Evolutionary conservation across 2,797 vertebrate species (phyloP), one percentile per base, ranked within the genome.

Genomic region (Carcharodon carcharias): DNA sequence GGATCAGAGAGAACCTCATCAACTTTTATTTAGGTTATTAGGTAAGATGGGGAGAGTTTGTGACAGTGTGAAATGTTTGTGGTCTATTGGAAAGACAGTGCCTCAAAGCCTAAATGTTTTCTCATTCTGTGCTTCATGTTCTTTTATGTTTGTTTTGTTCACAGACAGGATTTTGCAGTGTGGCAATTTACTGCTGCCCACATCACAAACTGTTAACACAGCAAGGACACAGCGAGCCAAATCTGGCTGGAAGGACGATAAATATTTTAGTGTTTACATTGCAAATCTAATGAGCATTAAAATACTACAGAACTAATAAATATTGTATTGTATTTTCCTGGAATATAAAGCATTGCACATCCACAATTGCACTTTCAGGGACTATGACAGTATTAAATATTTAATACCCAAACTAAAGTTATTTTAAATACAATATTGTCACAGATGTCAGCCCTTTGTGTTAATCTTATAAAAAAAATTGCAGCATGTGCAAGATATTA

Each of bases 181-280:
- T 23, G 63, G 21, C 61, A 28, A 40, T 93, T 93, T 65, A 67
- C 40, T 40, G 18, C 63, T 26, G 21, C 63, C 91, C 35, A 93
- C n/a, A 26, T 63, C 89, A 92, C 89, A 65, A 92, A 92, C n/a
- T 65, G 63, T 93, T 67, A 67, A 93, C n/a, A 45, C 91, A 93
- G 21, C n/a, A 40, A 93, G n/a, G 93, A 67, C n/a, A 93, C 91
- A 45, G 63, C 6, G n/a, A 67, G 40, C 63, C 63, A 93, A 93
- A 67, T 45, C 91, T 93, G 91, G 1, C 26, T 93, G 63, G 63
- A 26, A 65, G n/a, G 61, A 45, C n/a, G 63, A 93, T 93, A 93
- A 93, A 65, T 93, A 93, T 93, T 93, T 93, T 50, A 93, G 91
- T 93, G 23, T 93, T 67, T 93, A 67, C 21, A 67, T 93, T 67